A percentile compares a stretch with the other conserved stretches of the same genome.
Evolutionary conservation across 2,113 vertebrate genomes (phyloP).

Genomic region (Myrmecophaga tridactyla): DNA sequence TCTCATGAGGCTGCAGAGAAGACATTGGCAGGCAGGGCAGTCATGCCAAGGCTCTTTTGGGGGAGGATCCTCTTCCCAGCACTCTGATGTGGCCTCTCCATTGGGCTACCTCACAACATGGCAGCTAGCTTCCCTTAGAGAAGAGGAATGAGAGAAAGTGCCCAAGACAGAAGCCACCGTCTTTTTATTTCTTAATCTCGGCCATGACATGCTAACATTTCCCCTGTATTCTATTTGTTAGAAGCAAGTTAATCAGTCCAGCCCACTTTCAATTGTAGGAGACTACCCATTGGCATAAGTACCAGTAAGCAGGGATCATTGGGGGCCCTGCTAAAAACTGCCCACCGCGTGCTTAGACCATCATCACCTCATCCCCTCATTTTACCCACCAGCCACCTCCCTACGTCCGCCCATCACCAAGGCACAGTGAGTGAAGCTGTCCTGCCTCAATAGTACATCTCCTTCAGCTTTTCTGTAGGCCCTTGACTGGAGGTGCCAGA

Average conservation of each 20-base stretch:
- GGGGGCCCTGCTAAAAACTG: neutral
- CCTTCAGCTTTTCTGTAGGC: neutral
- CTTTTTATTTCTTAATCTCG: neutral
- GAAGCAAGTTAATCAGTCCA: no score
- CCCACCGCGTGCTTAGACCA: neutral
- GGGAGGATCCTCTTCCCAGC: neutral
- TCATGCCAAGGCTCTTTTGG: fast-evolving
- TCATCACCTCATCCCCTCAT: fast-evolving
- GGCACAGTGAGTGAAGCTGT: fast-evolving
- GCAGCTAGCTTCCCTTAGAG: neutral
- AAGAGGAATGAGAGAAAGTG: neutral
- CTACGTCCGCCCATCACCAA: fast-evolving
- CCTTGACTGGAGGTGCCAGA: neutral
- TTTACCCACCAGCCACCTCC: neutral
- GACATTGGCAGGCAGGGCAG: fast-evolving
- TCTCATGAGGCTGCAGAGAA: fast-evolving
- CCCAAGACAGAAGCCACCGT: fast-evolving
- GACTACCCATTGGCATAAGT: neutral
- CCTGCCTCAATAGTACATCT: neutral
- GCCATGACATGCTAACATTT: no score
- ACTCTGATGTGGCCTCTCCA: fast-evolving
- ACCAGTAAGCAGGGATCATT: fast-evolving
- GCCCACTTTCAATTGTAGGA: neutral
- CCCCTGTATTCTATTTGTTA: no score
- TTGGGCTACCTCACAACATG: neutral